phyloP scores from a whole-genome alignment of 2,113 vertebrate species.

The Potamarius usumacintae region DNA sequence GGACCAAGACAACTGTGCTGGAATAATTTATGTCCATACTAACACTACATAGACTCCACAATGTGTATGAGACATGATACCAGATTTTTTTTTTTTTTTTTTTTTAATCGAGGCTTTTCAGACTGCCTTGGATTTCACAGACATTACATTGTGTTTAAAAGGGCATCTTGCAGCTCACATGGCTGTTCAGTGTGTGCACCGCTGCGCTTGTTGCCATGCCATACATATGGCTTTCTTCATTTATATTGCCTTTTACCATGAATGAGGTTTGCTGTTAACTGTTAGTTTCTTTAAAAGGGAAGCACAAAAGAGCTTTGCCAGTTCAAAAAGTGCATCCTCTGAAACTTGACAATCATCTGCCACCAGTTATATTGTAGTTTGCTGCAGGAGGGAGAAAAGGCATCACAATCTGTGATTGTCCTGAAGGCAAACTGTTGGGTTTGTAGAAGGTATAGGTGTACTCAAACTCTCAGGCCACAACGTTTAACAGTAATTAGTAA shows the following conservation, averaged over 20 bases:
- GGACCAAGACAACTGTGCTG: conserved; percentile 8
- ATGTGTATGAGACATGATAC: conserved; percentile 19
- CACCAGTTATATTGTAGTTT: conserved; percentile 1
- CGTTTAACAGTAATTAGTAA: not conserved
- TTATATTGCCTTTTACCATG: conserved; percentile 19
- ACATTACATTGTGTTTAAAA: conserved; percentile 17
- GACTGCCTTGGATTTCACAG: conserved; percentile 5
- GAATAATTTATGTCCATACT: conserved; percentile 15
- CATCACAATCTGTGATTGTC: conserved; percentile 10
- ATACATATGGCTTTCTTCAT: conserved; percentile 21
- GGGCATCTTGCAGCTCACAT: conserved; percentile 17
- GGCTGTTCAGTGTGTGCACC: conserved; percentile 19
- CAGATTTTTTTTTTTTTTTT: not conserved
- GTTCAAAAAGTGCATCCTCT: conserved; percentile 32
- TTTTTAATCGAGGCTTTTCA: not conserved
- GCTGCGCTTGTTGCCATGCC: conserved; percentile 15
- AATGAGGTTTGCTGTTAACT: conserved; percentile 23
- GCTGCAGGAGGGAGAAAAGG: conserved; percentile 1
- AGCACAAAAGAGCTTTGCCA: conserved; percentile 37
- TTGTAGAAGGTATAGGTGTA: conserved; percentile 29
- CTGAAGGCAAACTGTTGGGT: conserved; percentile 15
- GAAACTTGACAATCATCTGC: conserved; percentile 45
- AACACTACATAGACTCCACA: conserved; percentile 15
- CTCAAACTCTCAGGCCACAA: conserved; percentile 39
- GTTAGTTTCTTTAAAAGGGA: conserved; percentile 28